phyloP scores from a whole-genome alignment of 2,113 vertebrate species.

The Lepisosteus osseus region DNA sequence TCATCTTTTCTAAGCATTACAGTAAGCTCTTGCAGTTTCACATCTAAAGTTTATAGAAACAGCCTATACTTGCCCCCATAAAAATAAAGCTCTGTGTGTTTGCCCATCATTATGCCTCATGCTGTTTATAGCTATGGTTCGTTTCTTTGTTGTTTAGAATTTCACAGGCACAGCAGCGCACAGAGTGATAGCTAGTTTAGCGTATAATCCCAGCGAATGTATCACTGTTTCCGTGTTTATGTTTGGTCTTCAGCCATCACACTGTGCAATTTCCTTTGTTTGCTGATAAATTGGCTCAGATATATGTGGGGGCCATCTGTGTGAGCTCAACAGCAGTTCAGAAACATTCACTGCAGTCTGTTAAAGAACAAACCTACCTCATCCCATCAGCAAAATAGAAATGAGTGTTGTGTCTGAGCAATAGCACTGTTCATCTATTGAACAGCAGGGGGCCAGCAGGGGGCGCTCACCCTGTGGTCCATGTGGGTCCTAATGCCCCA shows the following conservation, averaged over 20 bases:
- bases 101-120: not conserved
- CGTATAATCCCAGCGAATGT: not conserved
- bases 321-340: constrained; percentile 1
- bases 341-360: not conserved
- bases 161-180: not conserved
- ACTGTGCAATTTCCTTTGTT: not conserved
- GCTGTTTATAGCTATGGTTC: not conserved
- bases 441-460: too few species aligned
- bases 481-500: too few species aligned
- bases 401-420: too few species aligned
- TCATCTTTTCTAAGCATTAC: too few species aligned
- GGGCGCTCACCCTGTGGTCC: too few species aligned
- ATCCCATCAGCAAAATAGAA: too few species aligned
- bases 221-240: not conserved
- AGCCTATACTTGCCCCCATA: too few species aligned
- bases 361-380: too few species aligned
- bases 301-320: not conserved
- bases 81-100: not conserved
- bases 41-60: too few species aligned
- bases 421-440: too few species aligned
- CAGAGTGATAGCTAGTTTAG: not conserved
- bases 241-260: not conserved
- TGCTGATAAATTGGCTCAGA: not conserved
- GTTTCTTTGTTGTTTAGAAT: not conserved
- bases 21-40: too few species aligned